Percentiles rank a stretch among this genome's conserved stretches.
Evolutionary conservation across 2,797 vertebrate genomes (phyloP).

Genomic region (Phataginus tricuspis): DNA sequence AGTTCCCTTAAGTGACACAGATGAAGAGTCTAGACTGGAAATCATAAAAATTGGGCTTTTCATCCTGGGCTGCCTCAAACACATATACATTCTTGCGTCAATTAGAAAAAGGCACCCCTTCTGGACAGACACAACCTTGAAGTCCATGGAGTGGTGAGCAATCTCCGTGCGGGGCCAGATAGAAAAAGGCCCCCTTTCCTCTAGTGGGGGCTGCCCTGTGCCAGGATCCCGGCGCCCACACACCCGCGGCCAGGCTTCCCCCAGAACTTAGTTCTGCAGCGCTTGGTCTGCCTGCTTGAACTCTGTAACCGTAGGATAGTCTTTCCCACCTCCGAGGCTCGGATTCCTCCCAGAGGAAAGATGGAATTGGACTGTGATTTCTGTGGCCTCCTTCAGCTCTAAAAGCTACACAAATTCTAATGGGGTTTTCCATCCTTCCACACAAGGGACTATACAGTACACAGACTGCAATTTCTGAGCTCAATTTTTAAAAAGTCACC

Average conservation of each 20-base stretch:
- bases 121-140: neutral
- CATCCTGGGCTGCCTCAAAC: neutral
- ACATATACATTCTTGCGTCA: neutral
- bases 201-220: accelerated
- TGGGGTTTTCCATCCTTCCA: neutral
- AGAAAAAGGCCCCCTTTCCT: neutral
- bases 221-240: neutral
- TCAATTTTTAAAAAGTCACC: neutral
- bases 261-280: neutral
- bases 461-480: neutral
- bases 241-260: no score
- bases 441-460: no score
- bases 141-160: neutral
- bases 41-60: neutral
- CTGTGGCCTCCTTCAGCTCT: neutral
- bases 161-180: neutral
- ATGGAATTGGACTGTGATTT: neutral
- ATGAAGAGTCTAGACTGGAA: neutral
- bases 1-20: no score
- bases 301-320: neutral
- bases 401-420: neutral
- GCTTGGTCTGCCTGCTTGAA: neutral
- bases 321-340: neutral
- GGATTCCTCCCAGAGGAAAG: neutral
- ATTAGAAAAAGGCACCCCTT: neutral